A percentile compares a stretch with the other conserved stretches of the same genome.
Conservation (phyloP, 2,888 invertebrate genomes). For the Stenotaenia linearis region DNA sequence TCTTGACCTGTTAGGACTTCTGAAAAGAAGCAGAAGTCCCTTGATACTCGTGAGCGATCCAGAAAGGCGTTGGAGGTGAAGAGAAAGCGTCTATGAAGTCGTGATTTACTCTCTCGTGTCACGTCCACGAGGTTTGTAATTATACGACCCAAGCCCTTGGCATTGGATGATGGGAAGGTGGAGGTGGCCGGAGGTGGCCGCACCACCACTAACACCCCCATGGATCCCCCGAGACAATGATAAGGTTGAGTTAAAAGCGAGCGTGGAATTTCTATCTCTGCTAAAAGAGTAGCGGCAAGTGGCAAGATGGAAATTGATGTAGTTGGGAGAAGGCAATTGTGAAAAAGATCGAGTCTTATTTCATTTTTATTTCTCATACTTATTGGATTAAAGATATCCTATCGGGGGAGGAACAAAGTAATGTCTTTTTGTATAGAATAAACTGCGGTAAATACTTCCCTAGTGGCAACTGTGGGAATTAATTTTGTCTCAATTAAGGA, state of each 20-base stretch:
- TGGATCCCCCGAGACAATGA: constrained; percentile 17
- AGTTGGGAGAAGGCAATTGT: not conserved
- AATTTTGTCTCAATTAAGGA: constrained; percentile 11
- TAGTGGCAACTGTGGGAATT: not conserved
- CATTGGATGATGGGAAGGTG: constrained; percentile 1
- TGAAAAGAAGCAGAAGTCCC: constrained; percentile 11
- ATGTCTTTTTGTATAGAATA: not conserved
- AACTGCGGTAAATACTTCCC: not conserved
- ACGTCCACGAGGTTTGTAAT: constrained; percentile 21
- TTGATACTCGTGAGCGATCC: constrained; percentile 13
- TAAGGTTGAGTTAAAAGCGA: constrained; percentile 22
- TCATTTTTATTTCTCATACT: constrained; percentile 8
- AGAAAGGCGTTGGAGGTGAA: not conserved
- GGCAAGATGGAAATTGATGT: not conserved
- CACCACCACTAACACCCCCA: constrained; percentile 24
- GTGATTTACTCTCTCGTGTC: constrained; percentile 24
- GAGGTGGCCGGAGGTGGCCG: not conserved
- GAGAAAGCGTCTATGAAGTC: constrained; percentile 20
- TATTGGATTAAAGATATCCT: not conserved
- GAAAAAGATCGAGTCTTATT: constrained; percentile 23
- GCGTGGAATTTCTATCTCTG: constrained; percentile 11
- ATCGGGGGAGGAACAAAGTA: not conserved
- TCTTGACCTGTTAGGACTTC: constrained; percentile 12
- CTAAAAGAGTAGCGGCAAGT: not conserved
- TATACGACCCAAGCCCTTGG: constrained; percentile 4